Evolutionary conservation across 2,113 vertebrate genomes (phyloP), one percentile per base, ranked within the genome.

Genomic region (Myotis yumanensis): DNA sequence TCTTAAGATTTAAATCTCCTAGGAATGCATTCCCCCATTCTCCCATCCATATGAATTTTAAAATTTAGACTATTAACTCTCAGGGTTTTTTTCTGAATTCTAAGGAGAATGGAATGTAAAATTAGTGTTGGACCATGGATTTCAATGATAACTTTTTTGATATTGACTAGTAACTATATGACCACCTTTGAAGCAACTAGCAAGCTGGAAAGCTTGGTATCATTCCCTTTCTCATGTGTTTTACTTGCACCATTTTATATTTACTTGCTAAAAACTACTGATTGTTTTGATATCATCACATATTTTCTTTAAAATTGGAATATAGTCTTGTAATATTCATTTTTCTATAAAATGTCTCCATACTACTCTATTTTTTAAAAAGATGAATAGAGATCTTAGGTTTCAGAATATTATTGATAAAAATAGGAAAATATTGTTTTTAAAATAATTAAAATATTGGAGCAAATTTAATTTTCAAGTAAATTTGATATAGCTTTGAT

Each of bases 401-500:
- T 81, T 91, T 96, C 10, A 89, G 8, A 92, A 94, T 52, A 4
- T 7, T 7, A 46, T 69, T 3, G 25, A 64, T 64, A 85, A 35
- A 54, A 83, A 46, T 7, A 69, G 3, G 30, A 68, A 5, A 37
- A 62, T 14, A 52, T 18, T 83, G 9, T 66, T 77, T 4, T 68
- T 48, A 48, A 77, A 43, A 82, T 28, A 23, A 43, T 32, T 43
- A 15, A 16, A 20, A 16, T 7, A 4, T 93, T 84, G 73, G 1
- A 88, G 81, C 11, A 83, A 81, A 96, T 76, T 89, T 80, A 93
- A 92, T 84, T 93, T 92, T 91, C 12, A 77, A 73, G 68, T 91
- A 91, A 91, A 77, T 87, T 93, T 96, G 22, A 48, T 64, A n/a
- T 7, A 97, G 84, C 94, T 72, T 97, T 95, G 64, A 90, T 96